Conservation (phyloP, 1,140 invertebrate species). For the Bicyclus anynana region DNA sequence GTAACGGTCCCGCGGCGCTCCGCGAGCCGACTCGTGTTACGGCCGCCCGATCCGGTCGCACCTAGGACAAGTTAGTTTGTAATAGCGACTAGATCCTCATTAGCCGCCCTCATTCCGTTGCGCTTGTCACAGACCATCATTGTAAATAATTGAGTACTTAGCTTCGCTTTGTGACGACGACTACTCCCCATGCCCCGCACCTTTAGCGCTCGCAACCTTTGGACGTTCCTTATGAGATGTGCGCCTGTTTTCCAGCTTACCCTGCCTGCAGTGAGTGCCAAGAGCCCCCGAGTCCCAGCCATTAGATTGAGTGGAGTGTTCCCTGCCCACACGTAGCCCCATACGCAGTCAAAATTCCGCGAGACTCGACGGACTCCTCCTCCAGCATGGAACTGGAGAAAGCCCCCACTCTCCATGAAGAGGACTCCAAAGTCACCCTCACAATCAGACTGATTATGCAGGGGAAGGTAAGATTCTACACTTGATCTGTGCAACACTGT, state of each 20-base stretch:
- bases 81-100: constrained; percentile 68
- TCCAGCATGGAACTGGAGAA: constrained; percentile 77
- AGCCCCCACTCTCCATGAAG: constrained; percentile 73
- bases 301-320: constrained; percentile 78
- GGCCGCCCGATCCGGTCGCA: constrained; percentile 63
- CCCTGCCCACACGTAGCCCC: constrained; percentile 74
- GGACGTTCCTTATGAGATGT: constrained; percentile 72
- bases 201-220: constrained; percentile 70
- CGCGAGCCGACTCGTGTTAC: constrained; percentile 59
- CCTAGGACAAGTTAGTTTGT: constrained; percentile 63
- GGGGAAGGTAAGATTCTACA: constrained; percentile 93
- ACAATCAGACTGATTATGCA: constrained; percentile 99
- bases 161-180: constrained; percentile 58
- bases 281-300: constrained; percentile 76
- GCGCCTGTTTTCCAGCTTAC: constrained; percentile 78
- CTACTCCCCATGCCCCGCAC: constrained; percentile 55
- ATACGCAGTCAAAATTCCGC: constrained; percentile 75
- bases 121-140: constrained; percentile 60
- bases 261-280: constrained; percentile 77
- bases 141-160: constrained; percentile 70
- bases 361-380: constrained; percentile 70
- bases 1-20: constrained; percentile 63
- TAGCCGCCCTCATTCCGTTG: constrained; percentile 68
- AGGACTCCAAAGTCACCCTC: constrained; percentile 87
- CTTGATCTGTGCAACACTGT: constrained; percentile 10